phyloP scores from a whole-genome alignment of 1,140 invertebrate genomes.

The Ceratosolen fusciceps region DNA sequence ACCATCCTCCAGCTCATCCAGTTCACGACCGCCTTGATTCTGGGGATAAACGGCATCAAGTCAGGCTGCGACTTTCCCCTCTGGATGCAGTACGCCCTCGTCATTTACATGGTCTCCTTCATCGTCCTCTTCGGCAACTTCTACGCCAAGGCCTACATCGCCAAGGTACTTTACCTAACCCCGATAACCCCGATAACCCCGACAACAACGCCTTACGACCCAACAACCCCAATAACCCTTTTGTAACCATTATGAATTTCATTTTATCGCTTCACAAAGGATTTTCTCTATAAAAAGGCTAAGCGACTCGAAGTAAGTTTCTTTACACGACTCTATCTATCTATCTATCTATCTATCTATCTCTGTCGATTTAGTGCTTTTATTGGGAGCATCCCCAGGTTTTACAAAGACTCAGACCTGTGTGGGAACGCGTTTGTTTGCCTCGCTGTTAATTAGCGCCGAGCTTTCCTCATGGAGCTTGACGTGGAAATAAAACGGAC shows the following conservation, averaged over 20 bases:
- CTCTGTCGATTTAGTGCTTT: neutral
- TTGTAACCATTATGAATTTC: no score
- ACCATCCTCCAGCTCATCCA: constrained; percentile 90
- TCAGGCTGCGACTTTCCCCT: constrained; percentile 90
- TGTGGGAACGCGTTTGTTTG: no score
- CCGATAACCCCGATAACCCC: no score
- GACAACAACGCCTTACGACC: no score
- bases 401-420: no score
- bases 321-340: no score
- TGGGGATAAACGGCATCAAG: constrained; percentile 87
- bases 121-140: constrained; percentile 93
- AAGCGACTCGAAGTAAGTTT: constrained; percentile 17
- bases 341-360: neutral
- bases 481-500: no score
- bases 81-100: constrained; percentile 95
- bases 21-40: constrained; percentile 86
- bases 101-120: constrained; percentile 92
- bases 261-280: constrained; percentile 35
- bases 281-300: constrained; percentile 3
- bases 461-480: no score
- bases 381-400: neutral
- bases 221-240: no score
- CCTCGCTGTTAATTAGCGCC: no score
- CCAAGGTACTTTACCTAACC: constrained; percentile 73
- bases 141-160: constrained; percentile 86